These are phyloP conservation scores for Python bivittatus DNA, from an alignment of 2,113 vertebrate genomes.

Conservation along the genomic window DNA sequence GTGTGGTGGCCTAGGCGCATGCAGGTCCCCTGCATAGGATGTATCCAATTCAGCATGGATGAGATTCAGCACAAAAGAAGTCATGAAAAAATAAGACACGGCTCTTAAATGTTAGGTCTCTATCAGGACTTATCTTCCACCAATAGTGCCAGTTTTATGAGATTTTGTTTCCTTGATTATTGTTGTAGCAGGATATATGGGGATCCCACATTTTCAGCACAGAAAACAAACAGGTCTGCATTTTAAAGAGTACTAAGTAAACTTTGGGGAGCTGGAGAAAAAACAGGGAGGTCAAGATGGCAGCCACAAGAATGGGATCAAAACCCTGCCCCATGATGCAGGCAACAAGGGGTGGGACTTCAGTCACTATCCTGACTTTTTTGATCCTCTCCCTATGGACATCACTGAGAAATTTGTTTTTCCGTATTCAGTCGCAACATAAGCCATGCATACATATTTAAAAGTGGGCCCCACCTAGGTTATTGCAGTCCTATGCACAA, in stretches of 20 bases:
- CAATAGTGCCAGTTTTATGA: no score
- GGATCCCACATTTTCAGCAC: no score
- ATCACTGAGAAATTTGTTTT: no score
- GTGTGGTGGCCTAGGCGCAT: not conserved
- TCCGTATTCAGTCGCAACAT: no score
- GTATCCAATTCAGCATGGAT: not conserved
- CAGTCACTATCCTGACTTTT: not conserved
- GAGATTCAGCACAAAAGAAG: not conserved
- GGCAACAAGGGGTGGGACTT: not conserved
- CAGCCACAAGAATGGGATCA: not conserved
- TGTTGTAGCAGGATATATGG: no score
- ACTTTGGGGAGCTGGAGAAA: not conserved
- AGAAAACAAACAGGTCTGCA: not conserved
- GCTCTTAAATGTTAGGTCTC: not conserved
- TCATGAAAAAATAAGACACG: not conserved
- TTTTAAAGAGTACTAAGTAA: not conserved
- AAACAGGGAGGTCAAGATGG: not conserved
- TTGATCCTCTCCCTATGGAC: no score
- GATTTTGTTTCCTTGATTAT: no score
- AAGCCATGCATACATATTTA: no score
- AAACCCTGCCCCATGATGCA: not conserved
- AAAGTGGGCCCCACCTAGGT: no score
- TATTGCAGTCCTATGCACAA: no score
- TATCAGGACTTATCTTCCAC: not conserved
- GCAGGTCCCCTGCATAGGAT: not conserved